Percentiles rank a stretch among this genome's conserved stretches.
Conservation (phyloP, 2,113 vertebrate species). For the Phyllostomus hastatus region DNA sequence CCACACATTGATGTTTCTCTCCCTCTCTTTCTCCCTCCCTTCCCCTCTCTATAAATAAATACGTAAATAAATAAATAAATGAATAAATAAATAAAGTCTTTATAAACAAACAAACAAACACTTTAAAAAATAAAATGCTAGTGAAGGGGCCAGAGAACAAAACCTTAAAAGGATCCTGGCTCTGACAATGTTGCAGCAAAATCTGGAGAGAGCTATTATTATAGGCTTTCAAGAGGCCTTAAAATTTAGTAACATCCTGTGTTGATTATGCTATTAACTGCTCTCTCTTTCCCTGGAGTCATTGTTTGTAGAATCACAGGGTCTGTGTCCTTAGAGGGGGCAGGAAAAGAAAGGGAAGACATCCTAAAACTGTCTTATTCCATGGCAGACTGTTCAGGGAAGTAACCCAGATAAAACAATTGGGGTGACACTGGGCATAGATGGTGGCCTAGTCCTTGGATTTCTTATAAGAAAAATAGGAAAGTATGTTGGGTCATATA, state of each 20-base stretch:
- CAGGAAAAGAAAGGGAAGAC: not conserved
- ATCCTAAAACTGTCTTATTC: conserved; percentile 13
- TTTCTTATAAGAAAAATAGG: not conserved
- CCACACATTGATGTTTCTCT: no score
- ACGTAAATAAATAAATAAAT: no score
- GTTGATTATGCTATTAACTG: not conserved
- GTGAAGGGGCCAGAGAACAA: not conserved
- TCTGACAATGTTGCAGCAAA: not conserved
- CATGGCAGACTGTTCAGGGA: not conserved
- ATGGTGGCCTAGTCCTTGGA: not conserved
- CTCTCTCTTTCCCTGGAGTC: not conserved
- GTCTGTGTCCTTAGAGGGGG: not conserved
- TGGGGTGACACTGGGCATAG: not conserved
- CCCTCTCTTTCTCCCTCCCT: no score
- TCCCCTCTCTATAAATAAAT: no score
- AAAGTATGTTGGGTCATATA: not conserved
- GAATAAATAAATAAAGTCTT: no score
- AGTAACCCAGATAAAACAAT: not conserved
- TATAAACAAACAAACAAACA: no score
- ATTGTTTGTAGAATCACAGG: not conserved
- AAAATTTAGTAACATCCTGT: not conserved
- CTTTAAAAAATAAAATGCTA: not conserved
- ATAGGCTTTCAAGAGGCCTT: not conserved
- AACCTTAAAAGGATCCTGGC: not conserved
- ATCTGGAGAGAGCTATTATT: not conserved